A percentile compares a stretch with the other conserved stretches of the same genome.
These are phyloP conservation scores for Shargacucullia verbasci DNA, from an alignment of 2,888 invertebrate species.

Conservation along the genomic window DNA sequence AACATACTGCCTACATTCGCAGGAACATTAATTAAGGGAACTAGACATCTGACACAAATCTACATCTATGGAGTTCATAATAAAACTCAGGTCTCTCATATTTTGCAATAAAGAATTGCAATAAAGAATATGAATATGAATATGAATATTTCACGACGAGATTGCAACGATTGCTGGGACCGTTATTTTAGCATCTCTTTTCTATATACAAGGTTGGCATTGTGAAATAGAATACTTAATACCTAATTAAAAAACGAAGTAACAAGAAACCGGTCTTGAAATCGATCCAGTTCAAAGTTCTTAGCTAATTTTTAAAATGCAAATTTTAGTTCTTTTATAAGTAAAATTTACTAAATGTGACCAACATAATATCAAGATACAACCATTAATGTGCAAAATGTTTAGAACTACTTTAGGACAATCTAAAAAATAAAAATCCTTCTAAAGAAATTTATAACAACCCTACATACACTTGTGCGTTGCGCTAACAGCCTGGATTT, in stretches of 20 bases:
- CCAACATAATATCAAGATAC: too few species aligned
- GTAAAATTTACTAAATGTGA: too few species aligned
- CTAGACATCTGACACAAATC: conserved; percentile 69
- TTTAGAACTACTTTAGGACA: too few species aligned
- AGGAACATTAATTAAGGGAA: conserved; percentile 71
- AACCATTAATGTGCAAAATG: too few species aligned
- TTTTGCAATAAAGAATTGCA: too few species aligned
- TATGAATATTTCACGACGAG: conserved; percentile 64
- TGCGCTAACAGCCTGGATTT: conserved; percentile 39
- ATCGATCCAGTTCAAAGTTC: neutral
- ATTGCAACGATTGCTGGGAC: conserved; percentile 53
- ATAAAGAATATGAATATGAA: too few species aligned
- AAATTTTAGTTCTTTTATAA: too few species aligned
- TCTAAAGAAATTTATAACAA: conserved; percentile 9
- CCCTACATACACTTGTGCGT: conserved; percentile 34
- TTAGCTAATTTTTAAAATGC: too few species aligned
- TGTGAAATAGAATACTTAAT: conserved; percentile 7
- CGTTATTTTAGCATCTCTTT: conserved; percentile 65
- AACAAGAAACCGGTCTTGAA: conserved; percentile 3
- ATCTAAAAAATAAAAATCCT: too few species aligned
- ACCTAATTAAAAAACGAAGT: conserved; percentile 6
- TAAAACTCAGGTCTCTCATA: conserved; percentile 68
- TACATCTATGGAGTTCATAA: conserved; percentile 68
- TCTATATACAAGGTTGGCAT: conserved; percentile 55
- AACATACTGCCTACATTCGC: conserved; percentile 45